Base-by-base conservation (phyloP, 2,888 invertebrate genomes). In the Drosophila subsilvestris region DNA sequence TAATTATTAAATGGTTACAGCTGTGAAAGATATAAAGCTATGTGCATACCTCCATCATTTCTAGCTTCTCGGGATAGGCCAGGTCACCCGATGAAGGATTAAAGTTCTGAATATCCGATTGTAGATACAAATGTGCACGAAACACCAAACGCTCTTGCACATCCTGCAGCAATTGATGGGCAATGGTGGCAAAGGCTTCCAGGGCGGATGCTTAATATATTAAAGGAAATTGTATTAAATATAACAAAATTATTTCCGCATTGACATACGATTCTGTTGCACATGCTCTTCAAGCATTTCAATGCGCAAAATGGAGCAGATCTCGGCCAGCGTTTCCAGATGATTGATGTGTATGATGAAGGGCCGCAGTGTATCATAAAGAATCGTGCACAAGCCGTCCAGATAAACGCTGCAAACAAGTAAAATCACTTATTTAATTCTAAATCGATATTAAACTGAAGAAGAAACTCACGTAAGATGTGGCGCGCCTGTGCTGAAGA, bases 141-240 rank as follows among this genome's bases (percentile, higher is more conserved):
- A 98, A 99, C 43, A 99, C 99, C 44, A 99, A 94, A 59, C 99
- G 93, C 91, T 99, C 99, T 91, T 99, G 98, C 7, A 98, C 97
- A 93, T 99, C 99, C 91, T 97, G 96, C 50, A 98, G 93, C 78
- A 99, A 93, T 86, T 98, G 97, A 58, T 95, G 94, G 27, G 97
- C 96, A 10, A 96, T 94, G 58, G 93, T 94, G 0, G 96, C 96
- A 91, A 98, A 96, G 22, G 97, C 96, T 58, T 93, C 93, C 44
- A 98, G 93, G 4, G 96, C 95, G 66, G 94, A 94, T 54, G 94
- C 94, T 94, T 81, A 1, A 45, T n/a, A n/a, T n/a, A n/a, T n/a
- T n/a, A n/a, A n/a, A n/a, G n/a, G n/a, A n/a, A n/a, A n/a, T n/a
- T n/a, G n/a, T n/a, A n/a, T n/a, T n/a, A 22, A 0, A 0, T 7